Evolutionary conservation across 2,797 vertebrate genomes (phyloP).

Genomic region (Chanos chanos): DNA sequence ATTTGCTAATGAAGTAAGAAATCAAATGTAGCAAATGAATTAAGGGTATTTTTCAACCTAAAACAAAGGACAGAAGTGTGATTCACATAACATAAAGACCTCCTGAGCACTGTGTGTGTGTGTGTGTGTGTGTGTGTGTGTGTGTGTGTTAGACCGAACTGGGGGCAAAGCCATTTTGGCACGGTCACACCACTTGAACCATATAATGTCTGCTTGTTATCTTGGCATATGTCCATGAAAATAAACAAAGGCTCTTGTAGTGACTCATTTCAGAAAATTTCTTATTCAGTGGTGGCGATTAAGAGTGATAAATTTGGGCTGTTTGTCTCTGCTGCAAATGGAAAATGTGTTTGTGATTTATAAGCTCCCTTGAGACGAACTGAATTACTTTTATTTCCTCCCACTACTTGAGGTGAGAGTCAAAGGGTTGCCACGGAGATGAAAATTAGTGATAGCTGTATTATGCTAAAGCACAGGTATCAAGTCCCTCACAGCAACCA

Average conservation of each 20-base stretch:
- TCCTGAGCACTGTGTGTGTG: too few relatives aligned
- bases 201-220: too few relatives aligned
- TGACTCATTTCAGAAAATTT: constrained; percentile 21
- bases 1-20: too few relatives aligned
- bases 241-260: constrained; percentile 44
- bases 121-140: background rate
- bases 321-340: constrained; percentile 6
- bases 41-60: too few relatives aligned
- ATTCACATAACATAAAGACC: too few relatives aligned
- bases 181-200: too few relatives aligned
- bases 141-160: constrained; percentile 33
- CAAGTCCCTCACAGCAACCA: background rate
- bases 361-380: constrained; percentile 21
- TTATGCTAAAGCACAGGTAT: background rate
- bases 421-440: constrained; percentile 29
- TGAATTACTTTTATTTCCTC: constrained; percentile 39
- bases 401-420: constrained; percentile 32
- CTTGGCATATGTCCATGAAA: constrained; percentile 55
- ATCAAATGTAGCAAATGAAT: too few relatives aligned
- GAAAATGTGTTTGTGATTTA: constrained; percentile 41
- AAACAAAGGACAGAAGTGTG: too few relatives aligned
- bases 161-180: too few relatives aligned
- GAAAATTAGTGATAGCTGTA: constrained; percentile 24
- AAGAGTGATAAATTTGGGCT: constrained; percentile 37
- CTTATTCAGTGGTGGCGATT: constrained; percentile 30